phyloP scores from a whole-genome alignment of 2,113 vertebrate genomes.

The Gopherus evgoodei region DNA sequence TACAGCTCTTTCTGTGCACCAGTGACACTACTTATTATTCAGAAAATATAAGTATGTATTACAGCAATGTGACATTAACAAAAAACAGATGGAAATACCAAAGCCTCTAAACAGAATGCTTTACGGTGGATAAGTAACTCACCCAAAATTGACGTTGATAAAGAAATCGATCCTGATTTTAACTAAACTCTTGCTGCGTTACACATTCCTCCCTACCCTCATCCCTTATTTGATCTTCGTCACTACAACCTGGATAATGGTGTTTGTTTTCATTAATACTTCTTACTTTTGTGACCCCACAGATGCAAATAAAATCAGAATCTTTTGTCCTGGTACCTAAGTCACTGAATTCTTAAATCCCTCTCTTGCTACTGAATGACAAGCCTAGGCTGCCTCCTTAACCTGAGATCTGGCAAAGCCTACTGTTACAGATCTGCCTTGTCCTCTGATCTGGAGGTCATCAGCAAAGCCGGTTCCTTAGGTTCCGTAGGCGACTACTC shows the following conservation, averaged over 20 bases:
- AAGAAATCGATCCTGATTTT: constrained; percentile 19
- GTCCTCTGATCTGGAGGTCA: not conserved
- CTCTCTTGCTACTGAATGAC: not conserved
- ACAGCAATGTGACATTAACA: not conserved
- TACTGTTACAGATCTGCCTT: not conserved
- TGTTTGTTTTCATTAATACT: constrained; percentile 43
- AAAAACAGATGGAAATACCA: constrained; percentile 7
- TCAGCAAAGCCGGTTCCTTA: not conserved
- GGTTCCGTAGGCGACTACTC: not conserved
- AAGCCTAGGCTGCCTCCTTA: not conserved
- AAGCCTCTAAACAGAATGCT: not conserved
- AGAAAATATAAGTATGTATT: too few relatives aligned
- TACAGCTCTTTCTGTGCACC: not conserved
- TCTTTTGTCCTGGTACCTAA: not conserved
- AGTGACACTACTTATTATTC: not conserved
- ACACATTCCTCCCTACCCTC: not conserved
- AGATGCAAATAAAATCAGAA: constrained; percentile 19
- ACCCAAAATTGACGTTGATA: constrained; percentile 6
- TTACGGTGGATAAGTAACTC: constrained; percentile 6
- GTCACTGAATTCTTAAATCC: constrained; percentile 1
- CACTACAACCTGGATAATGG: not conserved
- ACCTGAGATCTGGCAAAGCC: not conserved
- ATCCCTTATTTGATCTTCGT: constrained; percentile 7
- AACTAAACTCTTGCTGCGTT: not conserved
- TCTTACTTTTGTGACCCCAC: not conserved